Conservation (phyloP, 2,888 invertebrate genomes). For the Cheilosia vulpina region DNA sequence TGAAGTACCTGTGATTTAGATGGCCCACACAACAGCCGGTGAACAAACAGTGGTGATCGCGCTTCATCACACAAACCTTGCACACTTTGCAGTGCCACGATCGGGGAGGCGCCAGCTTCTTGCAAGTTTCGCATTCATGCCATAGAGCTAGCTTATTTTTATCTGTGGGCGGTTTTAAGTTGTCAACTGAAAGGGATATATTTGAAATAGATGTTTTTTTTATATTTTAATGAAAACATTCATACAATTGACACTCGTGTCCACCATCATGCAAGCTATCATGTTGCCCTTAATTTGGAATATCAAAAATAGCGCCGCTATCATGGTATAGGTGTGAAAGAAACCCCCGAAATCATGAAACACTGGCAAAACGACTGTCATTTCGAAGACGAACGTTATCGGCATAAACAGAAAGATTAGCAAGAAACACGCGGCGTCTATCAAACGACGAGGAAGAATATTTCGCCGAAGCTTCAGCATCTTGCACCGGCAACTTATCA, state of each 20-base stretch:
- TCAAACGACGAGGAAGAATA: conserved; percentile 77
- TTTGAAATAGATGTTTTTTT: neutral
- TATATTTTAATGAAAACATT: conserved; percentile 3
- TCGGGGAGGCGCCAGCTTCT: conserved; percentile 89
- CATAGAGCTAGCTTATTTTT: conserved; percentile 83
- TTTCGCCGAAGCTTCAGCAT: conserved; percentile 77
- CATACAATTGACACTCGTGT: conserved; percentile 89
- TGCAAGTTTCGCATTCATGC: conserved; percentile 91
- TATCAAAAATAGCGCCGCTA: conserved; percentile 88
- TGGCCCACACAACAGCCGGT: conserved; percentile 94
- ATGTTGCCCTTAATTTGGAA: conserved; percentile 91
- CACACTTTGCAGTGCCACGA: conserved; percentile 96
- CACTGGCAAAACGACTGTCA: conserved; percentile 89
- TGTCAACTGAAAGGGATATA: conserved; percentile 61
- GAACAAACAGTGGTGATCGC: conserved; percentile 95
- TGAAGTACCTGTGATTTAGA: conserved; percentile 92
- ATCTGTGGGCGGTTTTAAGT: conserved; percentile 81
- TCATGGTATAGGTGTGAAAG: conserved; percentile 86
- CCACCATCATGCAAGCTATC: conserved; percentile 89
- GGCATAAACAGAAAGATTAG: conserved; percentile 78
- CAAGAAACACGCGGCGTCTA: conserved; percentile 79
- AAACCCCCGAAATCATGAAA: conserved; percentile 85
- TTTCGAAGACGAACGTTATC: conserved; percentile 80
- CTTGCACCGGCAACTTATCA: no score
- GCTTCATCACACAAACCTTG: conserved; percentile 90